Percentiles rank a stretch among this genome's conserved stretches.
Conservation (phyloP, 2,113 vertebrate species). For the Otocyon megalotis region DNA sequence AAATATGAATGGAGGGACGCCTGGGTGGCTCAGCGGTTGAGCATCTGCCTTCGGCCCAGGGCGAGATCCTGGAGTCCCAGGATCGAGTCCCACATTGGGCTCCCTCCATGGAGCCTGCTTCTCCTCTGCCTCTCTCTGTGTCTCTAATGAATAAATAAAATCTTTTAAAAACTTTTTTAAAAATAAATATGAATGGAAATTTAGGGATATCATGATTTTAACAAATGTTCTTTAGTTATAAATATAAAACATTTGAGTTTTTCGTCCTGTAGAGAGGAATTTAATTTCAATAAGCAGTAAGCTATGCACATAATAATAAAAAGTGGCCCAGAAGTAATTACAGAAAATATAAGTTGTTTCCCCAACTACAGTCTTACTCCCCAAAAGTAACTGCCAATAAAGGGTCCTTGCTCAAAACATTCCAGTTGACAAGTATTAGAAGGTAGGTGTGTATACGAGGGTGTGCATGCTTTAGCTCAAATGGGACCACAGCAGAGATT, state of each 20-base stretch:
- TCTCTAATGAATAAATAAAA: too few relatives aligned
- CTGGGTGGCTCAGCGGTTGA: too few relatives aligned
- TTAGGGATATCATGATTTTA: background rate
- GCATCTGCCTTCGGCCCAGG: too few relatives aligned
- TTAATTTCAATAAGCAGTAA: slow-evolving; percentile 2
- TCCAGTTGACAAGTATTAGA: background rate
- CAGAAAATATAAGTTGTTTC: background rate
- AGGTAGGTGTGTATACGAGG: background rate
- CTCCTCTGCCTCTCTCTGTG: too few relatives aligned
- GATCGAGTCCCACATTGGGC: too few relatives aligned
- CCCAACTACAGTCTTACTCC: background rate
- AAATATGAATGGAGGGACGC: background rate
- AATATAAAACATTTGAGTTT: background rate
- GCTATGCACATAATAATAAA: slow-evolving; percentile 9
- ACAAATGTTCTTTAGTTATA: background rate
- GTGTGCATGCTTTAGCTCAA: background rate
- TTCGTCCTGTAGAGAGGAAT: background rate
- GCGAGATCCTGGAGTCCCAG: too few relatives aligned
- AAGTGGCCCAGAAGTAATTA: background rate
- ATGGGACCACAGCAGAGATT: background rate
- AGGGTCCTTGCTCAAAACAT: background rate
- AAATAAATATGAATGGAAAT: background rate
- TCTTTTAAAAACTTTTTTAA: too few relatives aligned
- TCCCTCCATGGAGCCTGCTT: too few relatives aligned
- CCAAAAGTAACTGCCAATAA: slow-evolving; percentile 1